A percentile compares a stretch with the other conserved stretches of the same genome.
Evolutionary conservation across 2,888 invertebrate genomes (phyloP).

Genomic region (Perizoma flavofasciatum): DNA sequence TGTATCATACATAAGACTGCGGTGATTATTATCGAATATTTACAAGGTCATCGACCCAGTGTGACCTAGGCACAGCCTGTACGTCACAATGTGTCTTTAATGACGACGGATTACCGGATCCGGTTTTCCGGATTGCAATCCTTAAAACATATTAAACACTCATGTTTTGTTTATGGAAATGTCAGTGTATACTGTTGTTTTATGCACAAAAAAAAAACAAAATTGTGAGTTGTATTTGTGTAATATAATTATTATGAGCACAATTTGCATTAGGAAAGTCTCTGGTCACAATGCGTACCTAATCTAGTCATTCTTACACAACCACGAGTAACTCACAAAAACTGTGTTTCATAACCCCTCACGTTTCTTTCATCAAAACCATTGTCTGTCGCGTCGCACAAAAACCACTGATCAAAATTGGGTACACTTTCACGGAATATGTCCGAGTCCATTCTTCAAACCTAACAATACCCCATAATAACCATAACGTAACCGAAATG

Average conservation of each 20-base stretch:
- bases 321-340: constrained; percentile 21
- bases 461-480: constrained; percentile 40
- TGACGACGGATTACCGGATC: no score
- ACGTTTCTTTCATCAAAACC: constrained; percentile 27
- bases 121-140: no score
- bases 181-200: no score
- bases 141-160: no score
- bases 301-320: constrained; percentile 28
- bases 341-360: constrained; percentile 28
- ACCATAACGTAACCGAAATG: constrained; percentile 43
- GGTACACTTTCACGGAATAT: constrained; percentile 40
- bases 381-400: constrained; percentile 32
- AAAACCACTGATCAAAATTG: constrained; percentile 36
- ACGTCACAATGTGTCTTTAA: no score
- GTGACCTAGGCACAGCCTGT: no score
- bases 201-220: no score
- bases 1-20: no score
- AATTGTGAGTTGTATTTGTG: no score
- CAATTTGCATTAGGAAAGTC: constrained; percentile 6
- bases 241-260: background rate
- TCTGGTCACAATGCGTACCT: constrained; percentile 15
- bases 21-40: no score
- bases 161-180: no score
- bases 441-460: constrained; percentile 30
- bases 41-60: no score